Evolutionary conservation across 2,113 vertebrate genomes (phyloP), one percentile per base, ranked within the genome.

Genomic region (Rattus norvegicus): DNA sequence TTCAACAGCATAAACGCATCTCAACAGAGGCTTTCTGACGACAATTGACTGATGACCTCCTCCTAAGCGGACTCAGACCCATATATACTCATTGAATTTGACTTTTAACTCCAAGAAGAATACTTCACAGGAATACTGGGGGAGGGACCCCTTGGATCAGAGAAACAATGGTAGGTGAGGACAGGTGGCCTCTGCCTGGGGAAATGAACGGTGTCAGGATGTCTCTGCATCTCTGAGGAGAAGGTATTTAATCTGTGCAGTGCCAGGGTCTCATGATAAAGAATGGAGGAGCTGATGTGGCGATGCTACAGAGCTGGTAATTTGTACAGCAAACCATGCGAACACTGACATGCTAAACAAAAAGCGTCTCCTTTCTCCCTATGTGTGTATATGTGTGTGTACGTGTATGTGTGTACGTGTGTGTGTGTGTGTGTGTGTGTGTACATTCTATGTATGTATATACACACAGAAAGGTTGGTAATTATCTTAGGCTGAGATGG

Each of bases 321-420:
- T 98, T 98, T 98, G 98, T 98, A 98, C 98, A 99, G 99, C 99
- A 99, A 99, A 99, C 99, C 99, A 99, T 97, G 98, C 96, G 97
- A 97, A 98, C 83, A 94, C 95, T 80, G 94, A 98, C 97, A 91
- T 47, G n/a, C 52, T 93, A 77, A 98, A 99, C 98, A 98, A 97
- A 98, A 98, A 97, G 88, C 94, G 95, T 94, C 94, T 98, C 63
- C 94, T 96, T 95, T 94, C 91, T 97, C 93, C 97, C 97, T 97
- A 97, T 96, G 97, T 26, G 56, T 59, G 7, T 36, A 1, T 59
- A 2, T 24, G 2, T 81, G 10, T n/a, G 3, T 73, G n/a, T 73
- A 0, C 39, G 12, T 33, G 33, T 69, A 12, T 69, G 7, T 33
- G 30, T 22, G 8, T 73, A 3, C 14, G 28, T 33, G 36, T 73